Evolutionary conservation across 2,888 invertebrate genomes (phyloP).

Genomic region (Nemotelus nigrinus): DNA sequence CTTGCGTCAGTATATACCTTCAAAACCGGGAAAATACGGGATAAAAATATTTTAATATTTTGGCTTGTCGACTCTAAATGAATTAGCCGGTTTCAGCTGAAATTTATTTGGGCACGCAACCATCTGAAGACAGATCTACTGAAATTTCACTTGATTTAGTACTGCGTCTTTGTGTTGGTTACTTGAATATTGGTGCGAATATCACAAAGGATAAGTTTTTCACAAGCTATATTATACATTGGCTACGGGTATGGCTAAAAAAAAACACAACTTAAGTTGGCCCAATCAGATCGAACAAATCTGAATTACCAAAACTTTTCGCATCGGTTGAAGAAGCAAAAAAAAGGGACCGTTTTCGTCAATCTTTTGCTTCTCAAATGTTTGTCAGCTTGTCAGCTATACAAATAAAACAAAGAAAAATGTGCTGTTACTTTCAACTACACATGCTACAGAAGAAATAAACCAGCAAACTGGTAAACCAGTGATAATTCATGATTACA

Average conservation of each 20-base stretch:
- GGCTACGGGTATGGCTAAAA: background rate
- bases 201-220: background rate
- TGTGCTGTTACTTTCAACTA: background rate
- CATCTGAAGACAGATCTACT: background rate
- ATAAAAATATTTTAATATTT: no score
- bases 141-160: background rate
- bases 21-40: background rate
- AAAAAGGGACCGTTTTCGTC: background rate
- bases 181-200: background rate
- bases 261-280: background rate
- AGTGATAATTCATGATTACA: background rate
- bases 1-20: background rate
- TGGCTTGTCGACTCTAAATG: no score
- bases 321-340: no score
- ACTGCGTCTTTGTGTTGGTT: no score
- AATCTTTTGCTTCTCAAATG: background rate
- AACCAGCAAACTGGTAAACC: background rate
- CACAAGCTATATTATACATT: no score
- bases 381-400: background rate
- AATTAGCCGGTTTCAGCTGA: background rate
- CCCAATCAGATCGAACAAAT: background rate
- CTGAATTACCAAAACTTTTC: no score
- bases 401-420: no score
- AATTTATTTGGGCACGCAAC: background rate
- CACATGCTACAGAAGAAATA: background rate